Evolutionary conservation across 1,140 invertebrate genomes (phyloP).

Genomic region (Sarcophaga bullata): DNA sequence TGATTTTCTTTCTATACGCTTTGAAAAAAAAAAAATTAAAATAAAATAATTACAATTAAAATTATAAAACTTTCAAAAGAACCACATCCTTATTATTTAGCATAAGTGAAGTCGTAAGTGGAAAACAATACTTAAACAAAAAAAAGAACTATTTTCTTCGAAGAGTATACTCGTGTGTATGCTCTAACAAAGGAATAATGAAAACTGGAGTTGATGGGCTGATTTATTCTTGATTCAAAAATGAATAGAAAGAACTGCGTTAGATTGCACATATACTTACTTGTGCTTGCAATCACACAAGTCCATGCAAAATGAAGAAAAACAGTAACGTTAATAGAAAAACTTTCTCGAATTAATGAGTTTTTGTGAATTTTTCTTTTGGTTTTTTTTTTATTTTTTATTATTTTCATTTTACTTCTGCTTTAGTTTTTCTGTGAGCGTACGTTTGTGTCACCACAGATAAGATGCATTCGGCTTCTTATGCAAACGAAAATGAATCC

Average conservation of each 20-base stretch:
- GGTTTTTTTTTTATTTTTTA: not conserved
- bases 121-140: too few relatives aligned
- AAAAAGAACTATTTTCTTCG: too few relatives aligned
- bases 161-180: not conserved
- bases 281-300: not conserved
- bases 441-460: not conserved
- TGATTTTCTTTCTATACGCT: too few relatives aligned
- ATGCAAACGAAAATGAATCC: not conserved
- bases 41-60: too few relatives aligned
- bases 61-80: too few relatives aligned
- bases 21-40: too few relatives aligned
- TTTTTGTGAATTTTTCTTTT: not conserved
- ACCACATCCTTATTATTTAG: too few relatives aligned
- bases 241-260: not conserved
- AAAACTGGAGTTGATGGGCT: not conserved
- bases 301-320: not conserved
- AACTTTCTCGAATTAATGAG: constrained; percentile 14
- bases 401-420: not conserved
- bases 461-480: not conserved
- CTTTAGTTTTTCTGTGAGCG: not conserved
- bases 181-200: not conserved
- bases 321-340: not conserved
- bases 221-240: not conserved
- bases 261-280: not conserved
- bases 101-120: too few relatives aligned